phyloP scores from a whole-genome alignment of 2,797 vertebrate species.

The Tragelaphus oryx region DNA sequence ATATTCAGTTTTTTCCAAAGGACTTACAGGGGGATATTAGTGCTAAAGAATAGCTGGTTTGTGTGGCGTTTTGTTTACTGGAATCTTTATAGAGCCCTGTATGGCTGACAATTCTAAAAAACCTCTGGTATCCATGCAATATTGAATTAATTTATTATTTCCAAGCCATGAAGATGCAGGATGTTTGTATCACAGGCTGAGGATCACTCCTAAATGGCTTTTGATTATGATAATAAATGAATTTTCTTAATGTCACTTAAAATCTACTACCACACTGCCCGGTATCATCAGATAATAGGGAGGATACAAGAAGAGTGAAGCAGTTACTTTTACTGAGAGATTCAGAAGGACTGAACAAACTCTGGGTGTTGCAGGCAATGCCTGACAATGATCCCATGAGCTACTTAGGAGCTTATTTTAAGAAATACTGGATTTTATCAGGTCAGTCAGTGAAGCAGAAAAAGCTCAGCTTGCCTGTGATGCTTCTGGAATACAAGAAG shows the following conservation, averaged over 20 bases:
- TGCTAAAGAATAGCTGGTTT: not conserved
- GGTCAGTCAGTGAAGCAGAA: slow-evolving; percentile 49
- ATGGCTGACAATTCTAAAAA: not conserved
- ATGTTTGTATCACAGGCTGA: not conserved
- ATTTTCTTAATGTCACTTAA: not conserved
- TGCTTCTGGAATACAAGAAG: slow-evolving; percentile 54
- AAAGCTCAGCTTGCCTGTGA: slow-evolving; percentile 44
- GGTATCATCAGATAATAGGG: not conserved
- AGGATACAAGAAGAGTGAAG: not conserved
- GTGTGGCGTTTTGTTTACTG: not conserved
- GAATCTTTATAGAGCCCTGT: not conserved
- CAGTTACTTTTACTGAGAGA: not conserved
- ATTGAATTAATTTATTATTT: slow-evolving; percentile 12
- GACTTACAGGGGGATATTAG: not conserved
- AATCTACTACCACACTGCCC: not conserved
- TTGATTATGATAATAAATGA: not conserved
- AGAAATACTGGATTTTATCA: slow-evolving; percentile 53
- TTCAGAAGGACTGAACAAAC: slow-evolving; percentile 11
- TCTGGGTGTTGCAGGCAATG: not conserved
- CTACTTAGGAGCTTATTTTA: slow-evolving; percentile 61
- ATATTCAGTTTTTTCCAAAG: not conserved
- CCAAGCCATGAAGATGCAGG: slow-evolving; percentile 1
- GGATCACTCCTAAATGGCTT: not conserved
- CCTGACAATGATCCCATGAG: slow-evolving; percentile 29
- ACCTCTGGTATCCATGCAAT: not conserved